These are phyloP conservation scores for Halictus quadricinctus DNA, from an alignment of 2,888 invertebrate genomes.

Conservation along the genomic window DNA sequence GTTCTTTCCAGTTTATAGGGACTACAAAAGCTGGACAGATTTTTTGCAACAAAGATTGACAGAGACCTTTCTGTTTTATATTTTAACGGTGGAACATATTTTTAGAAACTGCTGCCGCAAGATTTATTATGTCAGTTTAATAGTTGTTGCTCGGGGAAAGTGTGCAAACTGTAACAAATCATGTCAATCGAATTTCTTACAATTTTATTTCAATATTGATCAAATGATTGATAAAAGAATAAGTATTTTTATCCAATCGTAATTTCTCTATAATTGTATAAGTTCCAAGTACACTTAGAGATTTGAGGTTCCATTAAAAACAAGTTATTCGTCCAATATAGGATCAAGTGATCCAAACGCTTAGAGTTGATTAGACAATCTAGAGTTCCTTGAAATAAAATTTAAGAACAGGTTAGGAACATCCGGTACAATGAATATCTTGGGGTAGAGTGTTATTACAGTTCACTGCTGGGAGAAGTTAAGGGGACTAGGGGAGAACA, in stretches of 20 bases:
- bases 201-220: not conserved
- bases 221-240: not conserved
- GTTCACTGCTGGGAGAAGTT: slow-evolving; percentile 12
- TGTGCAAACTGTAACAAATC: not conserved
- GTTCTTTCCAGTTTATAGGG: not conserved
- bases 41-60: not conserved
- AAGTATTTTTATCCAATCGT: not conserved
- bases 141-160: not conserved
- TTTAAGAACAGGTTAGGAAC: not conserved
- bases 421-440: not conserved
- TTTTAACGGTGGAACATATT: not conserved
- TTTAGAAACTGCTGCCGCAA: not conserved
- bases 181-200: not conserved
- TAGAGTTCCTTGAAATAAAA: not conserved
- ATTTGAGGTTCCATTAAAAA: not conserved
- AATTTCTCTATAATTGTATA: no score
- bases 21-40: not conserved
- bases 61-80: not conserved
- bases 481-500: slow-evolving; percentile 4
- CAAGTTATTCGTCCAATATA: not conserved
- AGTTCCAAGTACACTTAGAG: no score
- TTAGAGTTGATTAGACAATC: not conserved
- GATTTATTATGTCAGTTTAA: not conserved
- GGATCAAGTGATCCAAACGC: not conserved
- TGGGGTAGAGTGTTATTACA: not conserved